phyloP scores from a whole-genome alignment of 2,888 invertebrate species.

The Tenthredo mesomela region DNA sequence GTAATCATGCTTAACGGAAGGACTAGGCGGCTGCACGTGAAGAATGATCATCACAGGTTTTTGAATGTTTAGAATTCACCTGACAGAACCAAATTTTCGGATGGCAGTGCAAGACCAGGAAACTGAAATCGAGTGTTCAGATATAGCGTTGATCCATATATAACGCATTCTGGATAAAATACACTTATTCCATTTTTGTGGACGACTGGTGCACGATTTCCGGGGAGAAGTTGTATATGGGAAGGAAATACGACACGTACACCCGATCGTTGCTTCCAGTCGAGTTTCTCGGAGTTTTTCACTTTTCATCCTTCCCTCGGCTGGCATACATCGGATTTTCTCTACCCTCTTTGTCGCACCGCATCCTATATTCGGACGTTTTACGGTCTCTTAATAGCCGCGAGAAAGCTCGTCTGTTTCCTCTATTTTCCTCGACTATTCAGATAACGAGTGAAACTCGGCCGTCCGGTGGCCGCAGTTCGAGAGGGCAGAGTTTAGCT shows the following conservation, averaged over 20 bases:
- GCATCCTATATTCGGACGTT: conserved; percentile 34
- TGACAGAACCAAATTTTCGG: neutral
- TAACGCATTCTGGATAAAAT: conserved; percentile 7
- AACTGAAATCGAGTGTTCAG: neutral
- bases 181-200: neutral
- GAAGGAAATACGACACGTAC: conserved; percentile 12
- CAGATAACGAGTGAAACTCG: conserved; percentile 44
- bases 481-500: conserved; percentile 31
- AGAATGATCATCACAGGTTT: conserved; percentile 31
- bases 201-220: neutral
- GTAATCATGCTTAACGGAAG: neutral
- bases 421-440: conserved; percentile 41
- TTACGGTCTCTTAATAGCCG: conserved; percentile 44
- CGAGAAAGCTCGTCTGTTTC: conserved; percentile 37
- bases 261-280: conserved; percentile 25
- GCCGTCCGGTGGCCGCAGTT: conserved; percentile 18
- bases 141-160: neutral
- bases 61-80: neutral
- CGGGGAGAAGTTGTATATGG: neutral
- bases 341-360: conserved; percentile 3
- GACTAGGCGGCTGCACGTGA: neutral
- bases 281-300: conserved; percentile 22
- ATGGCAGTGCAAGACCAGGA: neutral
- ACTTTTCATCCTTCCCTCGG: neutral
- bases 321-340: neutral